A percentile compares a stretch with the other conserved stretches of the same genome.
Conservation (phyloP, 2,113 vertebrate genomes). For the Pteruthius melanotis region DNA sequence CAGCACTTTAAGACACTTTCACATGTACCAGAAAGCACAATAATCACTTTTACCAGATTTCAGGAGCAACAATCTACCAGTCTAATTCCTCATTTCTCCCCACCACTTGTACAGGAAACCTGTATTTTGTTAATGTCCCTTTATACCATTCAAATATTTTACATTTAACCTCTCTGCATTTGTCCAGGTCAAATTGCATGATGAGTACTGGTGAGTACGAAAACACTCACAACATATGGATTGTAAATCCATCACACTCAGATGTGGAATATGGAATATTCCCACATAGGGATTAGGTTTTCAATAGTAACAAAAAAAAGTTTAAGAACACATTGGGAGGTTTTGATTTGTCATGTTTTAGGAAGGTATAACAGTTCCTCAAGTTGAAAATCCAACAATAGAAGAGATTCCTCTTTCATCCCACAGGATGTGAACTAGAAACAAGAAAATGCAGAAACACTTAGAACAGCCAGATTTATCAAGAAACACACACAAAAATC, state of each 20-base stretch:
- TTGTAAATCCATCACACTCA: rapidly evolving
- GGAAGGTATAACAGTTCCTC: neutral
- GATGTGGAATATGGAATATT: neutral
- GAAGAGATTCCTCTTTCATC: neutral
- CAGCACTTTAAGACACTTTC: neutral
- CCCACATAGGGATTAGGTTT: neutral
- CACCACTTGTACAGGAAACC: neutral
- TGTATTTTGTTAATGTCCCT: neutral
- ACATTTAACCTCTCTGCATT: neutral
- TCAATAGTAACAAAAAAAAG: neutral
- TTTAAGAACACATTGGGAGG: neutral
- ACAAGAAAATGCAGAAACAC: neutral
- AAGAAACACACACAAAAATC: neutral
- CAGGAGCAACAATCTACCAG: neutral
- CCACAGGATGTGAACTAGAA: neutral
- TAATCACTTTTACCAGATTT: neutral
- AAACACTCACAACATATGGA: neutral
- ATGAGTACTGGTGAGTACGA: neutral
- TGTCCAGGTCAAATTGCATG: neutral
- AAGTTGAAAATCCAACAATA: neutral
- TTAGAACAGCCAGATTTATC: neutral
- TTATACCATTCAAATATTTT: neutral
- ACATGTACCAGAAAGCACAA: neutral
- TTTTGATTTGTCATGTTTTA: neutral
- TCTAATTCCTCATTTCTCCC: neutral